Base-by-base conservation (phyloP, 2,888 invertebrate species). In the Actias luna region DNA sequence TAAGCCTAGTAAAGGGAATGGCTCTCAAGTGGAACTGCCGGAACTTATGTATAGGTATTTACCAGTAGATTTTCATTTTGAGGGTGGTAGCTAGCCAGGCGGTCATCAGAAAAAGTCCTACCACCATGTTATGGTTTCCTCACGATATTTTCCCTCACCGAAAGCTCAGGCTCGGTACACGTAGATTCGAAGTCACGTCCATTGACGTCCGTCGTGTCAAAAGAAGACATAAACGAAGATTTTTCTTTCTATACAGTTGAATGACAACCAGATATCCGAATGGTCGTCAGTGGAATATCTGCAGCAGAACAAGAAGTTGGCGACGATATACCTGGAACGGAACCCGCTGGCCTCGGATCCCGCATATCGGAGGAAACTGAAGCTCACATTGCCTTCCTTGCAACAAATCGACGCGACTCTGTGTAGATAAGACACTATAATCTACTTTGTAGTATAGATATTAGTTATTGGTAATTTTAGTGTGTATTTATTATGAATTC, bases 401-500 rank as follows among this genome's bases (percentile, higher is more conserved):
- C 94, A 94, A 65, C 99, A 99, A 88, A 97, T 99, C 73, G 99
- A 99, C 93, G 99, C 99, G 10, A 99, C 99, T 10, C 88, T 98
- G 76, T 98, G 98, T 93, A 95, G 95, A 93, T 95, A 93, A 93
- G 83, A 82, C 35, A 61, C 65, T 63, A 59, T 52, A 65, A 64
- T 39, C 31, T 66, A 63, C 5, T 61, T 58, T 42, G 33, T 58
- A 62, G 42, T 0, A 29, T 55, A 55, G n/a, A 10, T 25, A 12
- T 22, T 50, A 22, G 46, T 10, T 50, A 12, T 3, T 25, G 10
- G 22, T 12, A 12, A 50, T 50, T 8, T 50, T 25, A 50, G 25
- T 25, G 25, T 50, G 25, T 50, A 16, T 22, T 0, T 50, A 12
- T 50, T 50, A 50, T 50, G n/a, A 12, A 12, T 50, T 50, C 12